Evolutionary conservation across 2,113 vertebrate genomes (phyloP).

Genomic region (Zingel zingel): DNA sequence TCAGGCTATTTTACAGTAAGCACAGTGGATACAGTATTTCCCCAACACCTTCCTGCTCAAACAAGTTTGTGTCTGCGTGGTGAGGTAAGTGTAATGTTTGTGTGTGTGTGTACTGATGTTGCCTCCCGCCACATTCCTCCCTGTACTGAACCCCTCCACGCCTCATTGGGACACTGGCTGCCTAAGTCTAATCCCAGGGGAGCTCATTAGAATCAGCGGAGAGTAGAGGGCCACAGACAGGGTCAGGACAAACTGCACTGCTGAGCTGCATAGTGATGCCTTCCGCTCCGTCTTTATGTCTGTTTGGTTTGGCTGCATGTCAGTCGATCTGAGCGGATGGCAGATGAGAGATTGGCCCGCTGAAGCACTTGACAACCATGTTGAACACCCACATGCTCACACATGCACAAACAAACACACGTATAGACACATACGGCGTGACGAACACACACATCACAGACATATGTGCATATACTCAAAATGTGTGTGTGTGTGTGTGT

Average conservation of each 20-base stretch:
- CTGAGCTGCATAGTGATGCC: constrained; percentile 82
- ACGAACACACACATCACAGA: neutral
- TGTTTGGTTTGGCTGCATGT: constrained; percentile 61
- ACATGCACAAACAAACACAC: constrained; percentile 17
- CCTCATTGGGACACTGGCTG: constrained; percentile 71
- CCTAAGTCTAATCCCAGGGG: constrained; percentile 69
- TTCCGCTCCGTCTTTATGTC: constrained; percentile 74
- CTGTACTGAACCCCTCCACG: neutral
- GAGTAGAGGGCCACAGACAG: constrained; percentile 76
- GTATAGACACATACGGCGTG: neutral
- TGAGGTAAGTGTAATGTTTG: constrained; percentile 37
- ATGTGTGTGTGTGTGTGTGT: neutral
- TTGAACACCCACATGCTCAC: constrained; percentile 25
- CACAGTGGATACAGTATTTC: neutral
- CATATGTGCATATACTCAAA: neutral
- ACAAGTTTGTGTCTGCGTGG: constrained; percentile 28
- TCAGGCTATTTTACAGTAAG: neutral
- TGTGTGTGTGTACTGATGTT: constrained; percentile 50
- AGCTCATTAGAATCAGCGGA: constrained; percentile 83
- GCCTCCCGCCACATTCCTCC: neutral
- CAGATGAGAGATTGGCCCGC: constrained; percentile 73
- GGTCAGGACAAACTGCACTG: constrained; percentile 78
- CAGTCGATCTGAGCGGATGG: constrained; percentile 58
- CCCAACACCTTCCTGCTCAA: neutral
- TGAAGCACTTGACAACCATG: constrained; percentile 73